Conservation (phyloP, 2,113 vertebrate genomes). For the Atlantisia rogersi region DNA sequence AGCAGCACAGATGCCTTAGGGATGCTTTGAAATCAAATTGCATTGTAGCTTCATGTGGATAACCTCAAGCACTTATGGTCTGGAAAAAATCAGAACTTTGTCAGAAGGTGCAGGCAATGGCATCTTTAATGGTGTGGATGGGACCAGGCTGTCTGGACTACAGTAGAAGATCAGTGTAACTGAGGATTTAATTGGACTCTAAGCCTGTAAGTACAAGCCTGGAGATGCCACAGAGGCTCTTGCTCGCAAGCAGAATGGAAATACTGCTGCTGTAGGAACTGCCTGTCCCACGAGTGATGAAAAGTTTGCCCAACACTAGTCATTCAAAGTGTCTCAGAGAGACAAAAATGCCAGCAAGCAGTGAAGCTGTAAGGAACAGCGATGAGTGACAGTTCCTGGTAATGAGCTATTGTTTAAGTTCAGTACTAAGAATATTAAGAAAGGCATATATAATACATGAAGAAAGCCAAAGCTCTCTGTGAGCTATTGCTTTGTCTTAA, state of each 20-base stretch:
- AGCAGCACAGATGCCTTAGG: background rate
- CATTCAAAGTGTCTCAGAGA: background rate
- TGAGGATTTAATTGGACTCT: background rate
- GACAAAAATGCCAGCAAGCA: background rate
- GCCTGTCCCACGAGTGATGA: fast-evolving
- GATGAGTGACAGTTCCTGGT: background rate
- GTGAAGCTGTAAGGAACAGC: background rate
- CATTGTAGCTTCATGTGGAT: background rate
- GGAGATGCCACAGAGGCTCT: background rate
- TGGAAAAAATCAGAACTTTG: background rate
- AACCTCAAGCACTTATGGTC: background rate
- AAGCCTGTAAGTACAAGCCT: background rate
- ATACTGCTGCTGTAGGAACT: background rate
- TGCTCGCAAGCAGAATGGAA: background rate
- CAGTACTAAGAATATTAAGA: background rate
- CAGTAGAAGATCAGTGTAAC: background rate
- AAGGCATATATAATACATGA: background rate
- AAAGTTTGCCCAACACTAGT: background rate
- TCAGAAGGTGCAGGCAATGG: background rate
- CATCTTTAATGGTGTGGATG: background rate
- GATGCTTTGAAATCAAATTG: background rate
- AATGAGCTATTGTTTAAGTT: background rate
- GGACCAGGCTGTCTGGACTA: background rate
- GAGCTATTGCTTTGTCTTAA: background rate
- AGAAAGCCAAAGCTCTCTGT: background rate